These are phyloP conservation scores for Lycaon pictus DNA, from an alignment of 2,113 vertebrate species.

Conservation along the genomic window DNA sequence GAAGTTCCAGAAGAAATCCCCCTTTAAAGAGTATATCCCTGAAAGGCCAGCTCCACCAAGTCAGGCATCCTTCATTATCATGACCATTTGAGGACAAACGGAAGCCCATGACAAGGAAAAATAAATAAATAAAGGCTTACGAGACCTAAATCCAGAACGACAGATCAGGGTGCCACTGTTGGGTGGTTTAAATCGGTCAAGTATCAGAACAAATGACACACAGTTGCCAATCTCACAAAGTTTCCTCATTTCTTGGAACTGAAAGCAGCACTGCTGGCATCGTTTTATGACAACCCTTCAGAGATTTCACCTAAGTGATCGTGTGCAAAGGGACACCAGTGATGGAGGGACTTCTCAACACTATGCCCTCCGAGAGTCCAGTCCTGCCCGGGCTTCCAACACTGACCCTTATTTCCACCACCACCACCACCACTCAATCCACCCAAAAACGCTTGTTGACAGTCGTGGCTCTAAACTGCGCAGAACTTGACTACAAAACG, in stretches of 20 bases:
- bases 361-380: neutral
- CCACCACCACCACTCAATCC: neutral
- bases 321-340: neutral
- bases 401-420: neutral
- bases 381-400: neutral
- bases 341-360: neutral
- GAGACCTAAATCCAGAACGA: constrained; percentile 39
- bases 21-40: neutral
- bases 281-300: neutral
- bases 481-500: constrained; percentile 38
- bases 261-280: neutral
- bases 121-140: neutral
- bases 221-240: constrained; percentile 56
- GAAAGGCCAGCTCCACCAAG: neutral
- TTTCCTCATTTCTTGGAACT: constrained; percentile 68
- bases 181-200: constrained; percentile 36
- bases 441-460: constrained; percentile 46
- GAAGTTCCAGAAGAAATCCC: constrained; percentile 1
- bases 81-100: neutral
- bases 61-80: neutral
- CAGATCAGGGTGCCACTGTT: neutral
- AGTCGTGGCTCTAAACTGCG: neutral
- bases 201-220: constrained; percentile 55
- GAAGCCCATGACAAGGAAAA: neutral
- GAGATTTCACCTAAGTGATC: neutral